phyloP scores from a whole-genome alignment of 2,888 invertebrate genomes.

The Eristalinus aeneus region DNA sequence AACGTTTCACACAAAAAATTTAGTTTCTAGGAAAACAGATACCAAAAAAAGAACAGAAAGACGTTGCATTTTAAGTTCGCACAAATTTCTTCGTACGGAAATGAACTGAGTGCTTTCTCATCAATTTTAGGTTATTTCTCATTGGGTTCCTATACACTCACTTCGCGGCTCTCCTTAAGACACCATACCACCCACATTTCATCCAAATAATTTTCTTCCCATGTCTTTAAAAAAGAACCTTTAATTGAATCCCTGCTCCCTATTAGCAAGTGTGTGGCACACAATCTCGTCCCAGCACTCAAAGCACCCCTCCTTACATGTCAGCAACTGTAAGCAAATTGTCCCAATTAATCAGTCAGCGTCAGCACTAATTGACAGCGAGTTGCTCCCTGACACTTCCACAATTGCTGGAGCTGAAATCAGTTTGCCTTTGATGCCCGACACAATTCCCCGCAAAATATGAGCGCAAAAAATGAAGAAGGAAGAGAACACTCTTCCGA shows the following conservation, averaged over 20 bases:
- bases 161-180: too few relatives aligned
- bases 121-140: too few relatives aligned
- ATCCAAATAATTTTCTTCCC: too few relatives aligned
- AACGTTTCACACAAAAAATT: too few relatives aligned
- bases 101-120: too few relatives aligned
- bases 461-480: neutral
- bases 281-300: neutral
- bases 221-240: neutral
- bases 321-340: slow-evolving; percentile 12
- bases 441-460: neutral
- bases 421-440: neutral
- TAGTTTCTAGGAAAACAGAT: too few relatives aligned
- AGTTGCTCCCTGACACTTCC: neutral
- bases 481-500: neutral
- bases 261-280: neutral
- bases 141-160: too few relatives aligned
- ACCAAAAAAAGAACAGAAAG: too few relatives aligned
- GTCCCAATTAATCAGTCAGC: slow-evolving; percentile 26
- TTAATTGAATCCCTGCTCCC: neutral
- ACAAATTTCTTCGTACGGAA: too few relatives aligned
- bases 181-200: too few relatives aligned
- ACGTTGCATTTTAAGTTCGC: too few relatives aligned
- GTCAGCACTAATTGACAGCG: slow-evolving; percentile 16
- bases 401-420: neutral
- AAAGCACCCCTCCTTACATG: neutral